Percentiles rank a stretch among this genome's conserved stretches.
Evolutionary conservation across 1,140 invertebrate species (phyloP).

Genomic region (Megathymus violae): DNA sequence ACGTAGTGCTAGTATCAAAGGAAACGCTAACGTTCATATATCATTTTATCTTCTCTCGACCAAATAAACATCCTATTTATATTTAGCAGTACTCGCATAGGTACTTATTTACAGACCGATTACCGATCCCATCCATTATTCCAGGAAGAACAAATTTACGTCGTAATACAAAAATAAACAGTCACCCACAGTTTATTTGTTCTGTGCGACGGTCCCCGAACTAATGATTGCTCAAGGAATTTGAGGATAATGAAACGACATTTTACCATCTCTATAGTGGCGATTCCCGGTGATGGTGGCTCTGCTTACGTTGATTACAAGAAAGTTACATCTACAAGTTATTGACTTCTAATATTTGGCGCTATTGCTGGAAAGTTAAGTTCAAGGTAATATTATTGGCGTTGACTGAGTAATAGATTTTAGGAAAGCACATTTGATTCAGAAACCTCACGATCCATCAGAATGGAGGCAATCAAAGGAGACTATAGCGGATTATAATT

Average conservation of each 20-base stretch:
- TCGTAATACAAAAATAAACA: conserved; percentile 72
- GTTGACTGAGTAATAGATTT: too few relatives aligned
- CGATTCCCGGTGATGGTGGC: not conserved
- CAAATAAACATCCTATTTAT: conserved; percentile 32
- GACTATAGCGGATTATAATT: too few relatives aligned
- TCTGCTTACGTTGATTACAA: conserved; percentile 11
- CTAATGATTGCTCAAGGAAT: conserved; percentile 63
- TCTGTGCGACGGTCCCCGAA: conserved; percentile 59
- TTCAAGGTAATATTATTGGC: too few relatives aligned
- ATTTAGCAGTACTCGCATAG: conserved; percentile 18
- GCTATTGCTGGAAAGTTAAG: too few relatives aligned
- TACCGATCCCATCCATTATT: conserved; percentile 65
- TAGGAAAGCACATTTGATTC: too few relatives aligned
- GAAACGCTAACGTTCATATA: not conserved
- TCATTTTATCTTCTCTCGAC: conserved; percentile 4
- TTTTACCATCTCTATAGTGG: conserved; percentile 33
- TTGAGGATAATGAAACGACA: conserved; percentile 44
- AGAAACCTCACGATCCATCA: too few relatives aligned
- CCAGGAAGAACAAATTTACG: conserved; percentile 67
- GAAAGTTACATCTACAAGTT: not conserved
- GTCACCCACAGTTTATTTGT: conserved; percentile 70
- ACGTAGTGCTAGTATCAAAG: conserved; percentile 1
- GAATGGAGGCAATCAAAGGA: too few relatives aligned
- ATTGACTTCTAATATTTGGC: too few relatives aligned
- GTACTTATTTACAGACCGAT: conserved; percentile 65